Evolutionary conservation across 2,113 vertebrate genomes (phyloP).

Genomic region (Erythrocercus mccallii): DNA sequence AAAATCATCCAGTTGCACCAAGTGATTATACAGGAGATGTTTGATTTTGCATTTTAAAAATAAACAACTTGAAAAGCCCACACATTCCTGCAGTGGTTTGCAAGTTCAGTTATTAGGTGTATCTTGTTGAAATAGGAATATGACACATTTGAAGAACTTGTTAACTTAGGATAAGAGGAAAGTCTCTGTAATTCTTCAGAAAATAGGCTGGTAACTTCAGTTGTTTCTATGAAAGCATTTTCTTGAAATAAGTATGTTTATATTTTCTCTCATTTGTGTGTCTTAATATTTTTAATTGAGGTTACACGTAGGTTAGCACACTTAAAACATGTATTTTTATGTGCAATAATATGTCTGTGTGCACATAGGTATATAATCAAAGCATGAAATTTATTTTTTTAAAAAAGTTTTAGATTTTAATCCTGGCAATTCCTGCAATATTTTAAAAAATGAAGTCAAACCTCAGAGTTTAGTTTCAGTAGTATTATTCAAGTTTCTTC

Average conservation of each 20-base stretch:
- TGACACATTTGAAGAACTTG: neutral
- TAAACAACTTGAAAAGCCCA: neutral
- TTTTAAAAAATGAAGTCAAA: neutral
- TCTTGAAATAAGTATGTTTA: constrained; percentile 34
- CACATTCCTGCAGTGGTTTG: neutral
- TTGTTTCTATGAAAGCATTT: neutral
- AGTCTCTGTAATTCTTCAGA: neutral
- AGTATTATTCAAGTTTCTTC: neutral
- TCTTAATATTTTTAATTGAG: constrained; percentile 8
- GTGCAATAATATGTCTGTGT: constrained; percentile 4
- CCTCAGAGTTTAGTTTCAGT: neutral
- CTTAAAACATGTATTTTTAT: constrained; percentile 6
- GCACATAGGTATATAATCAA: constrained; percentile 2
- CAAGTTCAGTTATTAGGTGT: neutral
- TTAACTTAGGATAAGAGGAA: neutral
- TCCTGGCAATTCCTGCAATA: constrained; percentile 22
- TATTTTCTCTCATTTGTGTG: constrained; percentile 46
- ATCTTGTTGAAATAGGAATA: neutral
- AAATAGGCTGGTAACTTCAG: neutral
- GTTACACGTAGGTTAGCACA: neutral
- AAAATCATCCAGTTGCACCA: constrained; percentile 28
- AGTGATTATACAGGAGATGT: constrained; percentile 9
- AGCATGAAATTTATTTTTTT: neutral
- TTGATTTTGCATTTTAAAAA: constrained; percentile 26
- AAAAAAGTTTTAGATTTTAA: neutral